These are phyloP conservation scores for Coelinius sp. DNA, from an alignment of 2,888 invertebrate genomes.

Conservation along the genomic window DNA sequence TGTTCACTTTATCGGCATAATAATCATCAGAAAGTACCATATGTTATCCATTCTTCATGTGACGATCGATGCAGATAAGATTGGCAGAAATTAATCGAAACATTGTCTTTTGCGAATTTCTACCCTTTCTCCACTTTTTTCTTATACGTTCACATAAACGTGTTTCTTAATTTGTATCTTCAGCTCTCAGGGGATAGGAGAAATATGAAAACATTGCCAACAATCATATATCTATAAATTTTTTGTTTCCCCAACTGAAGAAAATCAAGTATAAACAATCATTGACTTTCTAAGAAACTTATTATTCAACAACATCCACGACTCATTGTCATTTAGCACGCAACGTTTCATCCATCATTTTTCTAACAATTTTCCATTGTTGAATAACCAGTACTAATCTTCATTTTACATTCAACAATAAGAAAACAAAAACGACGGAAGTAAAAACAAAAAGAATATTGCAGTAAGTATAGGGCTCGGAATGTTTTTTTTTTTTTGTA, in stretches of 20 bases:
- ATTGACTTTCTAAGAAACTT: constrained; percentile 15
- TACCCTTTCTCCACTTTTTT: neutral
- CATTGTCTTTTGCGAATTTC: constrained; percentile 16
- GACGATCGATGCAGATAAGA: neutral
- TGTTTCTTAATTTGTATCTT: constrained; percentile 56
- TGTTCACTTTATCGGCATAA: neutral
- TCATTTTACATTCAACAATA: neutral
- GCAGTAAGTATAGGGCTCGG: no score
- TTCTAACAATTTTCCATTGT: constrained; percentile 16
- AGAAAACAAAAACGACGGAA: neutral
- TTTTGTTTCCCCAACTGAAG: neutral
- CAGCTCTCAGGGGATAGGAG: constrained; percentile 42
- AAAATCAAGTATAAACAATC: neutral
- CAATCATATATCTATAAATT: neutral
- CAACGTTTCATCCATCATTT: neutral
- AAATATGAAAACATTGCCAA: constrained; percentile 58
- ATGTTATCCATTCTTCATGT: neutral
- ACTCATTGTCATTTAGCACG: constrained; percentile 12
- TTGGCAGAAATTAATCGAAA: neutral
- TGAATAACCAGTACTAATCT: constrained; percentile 18
- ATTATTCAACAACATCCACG: neutral
- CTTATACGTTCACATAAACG: constrained; percentile 24
- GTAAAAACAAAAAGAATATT: neutral
- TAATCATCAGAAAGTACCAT: neutral
- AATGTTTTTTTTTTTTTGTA: no score